Conservation (phyloP, 2,888 invertebrate genomes). For the Punctoribates punctum region DNA sequence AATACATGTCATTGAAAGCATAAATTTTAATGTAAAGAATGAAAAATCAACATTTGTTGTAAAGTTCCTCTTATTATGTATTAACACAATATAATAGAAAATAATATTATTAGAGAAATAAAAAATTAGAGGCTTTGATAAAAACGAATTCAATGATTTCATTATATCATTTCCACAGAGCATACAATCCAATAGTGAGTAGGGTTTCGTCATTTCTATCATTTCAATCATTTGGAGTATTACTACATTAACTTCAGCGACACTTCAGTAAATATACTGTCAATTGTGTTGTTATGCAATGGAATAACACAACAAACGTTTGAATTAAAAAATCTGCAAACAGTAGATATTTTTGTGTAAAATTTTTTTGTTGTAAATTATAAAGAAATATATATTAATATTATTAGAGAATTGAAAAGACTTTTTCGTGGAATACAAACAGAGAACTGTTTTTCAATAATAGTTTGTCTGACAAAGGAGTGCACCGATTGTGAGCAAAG, state of each 20-base stretch:
- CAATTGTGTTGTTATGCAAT: constrained; percentile 20
- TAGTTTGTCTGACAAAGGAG: not conserved
- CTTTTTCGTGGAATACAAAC: constrained; percentile 8
- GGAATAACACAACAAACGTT: not conserved
- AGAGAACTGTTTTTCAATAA: constrained; percentile 22
- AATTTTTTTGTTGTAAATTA: constrained; percentile 7
- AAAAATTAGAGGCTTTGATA: not conserved
- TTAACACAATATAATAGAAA: constrained; percentile 17
- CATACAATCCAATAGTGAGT: not conserved
- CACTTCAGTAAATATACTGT: not conserved
- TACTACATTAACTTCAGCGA: not conserved
- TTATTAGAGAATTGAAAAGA: constrained; percentile 9
- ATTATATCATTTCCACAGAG: constrained; percentile 21
- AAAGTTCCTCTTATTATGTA: constrained; percentile 30
- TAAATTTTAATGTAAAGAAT: constrained; percentile 21
- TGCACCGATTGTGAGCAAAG: not conserved
- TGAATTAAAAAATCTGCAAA: not conserved
- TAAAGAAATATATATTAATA: constrained; percentile 19
- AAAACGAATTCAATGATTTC: not conserved
- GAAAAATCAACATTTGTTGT: constrained; percentile 25
- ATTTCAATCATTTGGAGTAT: not conserved
- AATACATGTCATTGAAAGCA: constrained; percentile 24
- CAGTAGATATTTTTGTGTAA: constrained; percentile 1
- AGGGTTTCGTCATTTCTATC: not conserved
- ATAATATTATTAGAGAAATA: constrained; percentile 10